Conservation (phyloP, 2,888 invertebrate species). For the Mechanitis mazaeus region DNA sequence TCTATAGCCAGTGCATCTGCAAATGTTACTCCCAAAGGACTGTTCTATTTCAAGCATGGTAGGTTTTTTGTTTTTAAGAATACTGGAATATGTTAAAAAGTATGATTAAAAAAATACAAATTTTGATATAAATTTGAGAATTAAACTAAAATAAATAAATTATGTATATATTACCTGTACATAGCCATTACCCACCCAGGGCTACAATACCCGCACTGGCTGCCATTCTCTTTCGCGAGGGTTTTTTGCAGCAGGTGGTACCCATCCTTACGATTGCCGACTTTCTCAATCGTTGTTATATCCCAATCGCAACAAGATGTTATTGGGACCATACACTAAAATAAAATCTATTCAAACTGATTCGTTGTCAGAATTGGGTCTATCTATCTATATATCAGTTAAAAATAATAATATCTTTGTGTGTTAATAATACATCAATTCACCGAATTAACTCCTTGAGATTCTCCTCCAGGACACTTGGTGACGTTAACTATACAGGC, state of each 20-base stretch:
- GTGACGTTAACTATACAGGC: slow-evolving; percentile 74
- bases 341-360: background rate
- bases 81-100: slow-evolving; percentile 31
- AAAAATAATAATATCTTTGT: slow-evolving; percentile 21
- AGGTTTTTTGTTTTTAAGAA: slow-evolving; percentile 48
- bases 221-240: slow-evolving; percentile 78
- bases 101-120: background rate
- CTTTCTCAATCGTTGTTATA: slow-evolving; percentile 81
- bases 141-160: background rate
- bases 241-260: slow-evolving; percentile 80
- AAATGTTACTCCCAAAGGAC: slow-evolving; percentile 83
- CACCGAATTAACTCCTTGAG: slow-evolving; percentile 77
- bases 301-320: slow-evolving; percentile 78
- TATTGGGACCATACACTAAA: slow-evolving; percentile 78
- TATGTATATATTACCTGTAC: slow-evolving; percentile 67
- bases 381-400: too few relatives aligned
- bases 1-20: slow-evolving; percentile 86
- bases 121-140: background rate
- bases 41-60: slow-evolving; percentile 82
- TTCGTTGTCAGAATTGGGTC: background rate
- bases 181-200: slow-evolving; percentile 85
- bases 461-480: slow-evolving; percentile 41
- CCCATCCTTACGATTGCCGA: slow-evolving; percentile 79
- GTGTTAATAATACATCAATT: slow-evolving; percentile 33
- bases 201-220: slow-evolving; percentile 84